These are phyloP conservation scores for Atherinosoma microstoma DNA, from an alignment of 2,797 vertebrate species.

Conservation along the genomic window DNA sequence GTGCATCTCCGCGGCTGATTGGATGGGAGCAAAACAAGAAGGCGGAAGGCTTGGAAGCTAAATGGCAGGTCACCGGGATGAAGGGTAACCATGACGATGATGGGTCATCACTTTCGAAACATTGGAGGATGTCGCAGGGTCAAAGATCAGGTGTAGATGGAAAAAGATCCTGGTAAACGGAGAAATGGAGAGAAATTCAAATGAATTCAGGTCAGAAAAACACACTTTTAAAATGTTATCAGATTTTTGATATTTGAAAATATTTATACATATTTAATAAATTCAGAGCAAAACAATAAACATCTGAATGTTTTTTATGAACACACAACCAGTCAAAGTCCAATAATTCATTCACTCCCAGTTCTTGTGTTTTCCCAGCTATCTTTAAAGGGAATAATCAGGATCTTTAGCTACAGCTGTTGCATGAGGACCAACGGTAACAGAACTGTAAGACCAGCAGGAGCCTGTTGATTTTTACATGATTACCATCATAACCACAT, in stretches of 20 bases:
- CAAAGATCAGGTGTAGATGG: background rate
- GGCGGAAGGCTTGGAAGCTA: background rate
- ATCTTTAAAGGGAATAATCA: too few relatives aligned
- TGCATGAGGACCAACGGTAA: too few relatives aligned
- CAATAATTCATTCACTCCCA: background rate
- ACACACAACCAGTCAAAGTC: too few relatives aligned
- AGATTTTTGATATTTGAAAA: too few relatives aligned
- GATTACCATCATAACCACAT: too few relatives aligned
- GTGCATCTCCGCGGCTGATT: constrained; percentile 84
- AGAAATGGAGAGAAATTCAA: background rate
- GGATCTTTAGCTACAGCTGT: too few relatives aligned
- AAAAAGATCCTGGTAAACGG: background rate
- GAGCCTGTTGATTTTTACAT: too few relatives aligned
- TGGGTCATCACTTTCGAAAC: constrained; percentile 29
- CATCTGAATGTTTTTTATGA: too few relatives aligned
- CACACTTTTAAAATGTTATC: background rate
- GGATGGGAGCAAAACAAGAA: constrained; percentile 25
- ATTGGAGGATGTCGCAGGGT: background rate
- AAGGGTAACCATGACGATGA: constrained; percentile 7
- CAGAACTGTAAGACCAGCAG: too few relatives aligned
- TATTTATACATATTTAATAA: too few relatives aligned
- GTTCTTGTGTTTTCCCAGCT: too few relatives aligned
- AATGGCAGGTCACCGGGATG: background rate
- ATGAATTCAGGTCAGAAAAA: background rate
- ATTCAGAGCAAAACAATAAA: too few relatives aligned